Percentiles rank a stretch among this genome's conserved stretches.
These are phyloP conservation scores for Globodera ellingtonae DNA, from an alignment of 1,140 invertebrate genomes.

Conservation along the genomic window DNA sequence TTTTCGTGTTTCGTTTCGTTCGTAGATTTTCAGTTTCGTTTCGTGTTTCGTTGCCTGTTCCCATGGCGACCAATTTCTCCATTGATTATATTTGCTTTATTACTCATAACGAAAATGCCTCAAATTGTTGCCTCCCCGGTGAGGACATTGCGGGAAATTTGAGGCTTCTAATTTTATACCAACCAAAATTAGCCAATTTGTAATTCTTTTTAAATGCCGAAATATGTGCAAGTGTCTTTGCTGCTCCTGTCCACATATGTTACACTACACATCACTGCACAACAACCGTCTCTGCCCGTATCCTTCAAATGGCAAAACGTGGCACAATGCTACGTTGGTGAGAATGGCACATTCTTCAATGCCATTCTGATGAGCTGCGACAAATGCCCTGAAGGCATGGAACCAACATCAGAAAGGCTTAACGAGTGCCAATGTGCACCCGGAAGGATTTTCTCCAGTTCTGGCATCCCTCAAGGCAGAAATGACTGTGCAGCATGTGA, in stretches of 20 bases:
- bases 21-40: too few species aligned
- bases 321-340: background rate
- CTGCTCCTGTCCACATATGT: background rate
- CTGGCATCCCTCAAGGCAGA: background rate
- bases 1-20: too few species aligned
- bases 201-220: background rate
- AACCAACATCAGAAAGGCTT: background rate
- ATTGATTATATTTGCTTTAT: too few species aligned
- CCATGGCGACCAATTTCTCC: too few species aligned
- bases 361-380: background rate
- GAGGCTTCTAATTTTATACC: too few species aligned
- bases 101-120: too few species aligned
- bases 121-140: too few species aligned
- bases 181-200: too few species aligned
- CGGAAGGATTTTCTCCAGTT: background rate
- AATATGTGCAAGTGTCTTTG: background rate
- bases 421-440: constrained; percentile 1
- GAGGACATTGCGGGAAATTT: too few species aligned
- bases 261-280: background rate
- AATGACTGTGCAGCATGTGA: background rate
- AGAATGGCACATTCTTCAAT: background rate
- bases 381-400: constrained; percentile 2
- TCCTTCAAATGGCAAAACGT: background rate
- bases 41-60: too few species aligned
- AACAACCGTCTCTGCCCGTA: background rate